A percentile compares a stretch with the other conserved stretches of the same genome.
Evolutionary conservation across 2,888 invertebrate genomes (phyloP).

Genomic region (Pachydiplax longipennis): DNA sequence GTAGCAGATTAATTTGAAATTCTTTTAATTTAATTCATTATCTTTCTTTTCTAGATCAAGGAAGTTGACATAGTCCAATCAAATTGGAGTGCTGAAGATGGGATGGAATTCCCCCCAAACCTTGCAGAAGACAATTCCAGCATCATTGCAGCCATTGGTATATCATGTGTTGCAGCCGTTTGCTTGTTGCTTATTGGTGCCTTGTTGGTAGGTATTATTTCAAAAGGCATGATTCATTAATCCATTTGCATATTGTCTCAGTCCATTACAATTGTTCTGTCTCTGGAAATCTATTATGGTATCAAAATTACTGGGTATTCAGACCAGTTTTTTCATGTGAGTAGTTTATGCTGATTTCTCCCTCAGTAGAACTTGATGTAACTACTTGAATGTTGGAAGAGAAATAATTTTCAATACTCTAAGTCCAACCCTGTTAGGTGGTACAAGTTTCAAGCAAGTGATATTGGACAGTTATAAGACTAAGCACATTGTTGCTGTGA

Average conservation of each 20-base stretch:
- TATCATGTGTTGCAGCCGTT: slow-evolving; percentile 80
- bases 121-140: slow-evolving; percentile 57
- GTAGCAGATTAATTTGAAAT: no score
- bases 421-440: no score
- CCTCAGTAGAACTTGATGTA: no score
- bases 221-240: neutral
- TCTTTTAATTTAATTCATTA: neutral
- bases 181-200: slow-evolving; percentile 80
- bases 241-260: neutral
- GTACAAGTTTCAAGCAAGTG: no score
- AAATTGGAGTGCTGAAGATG: slow-evolving; percentile 47
- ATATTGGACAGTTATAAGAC: no score
- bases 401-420: no score
- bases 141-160: slow-evolving; percentile 81
- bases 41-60: slow-evolving; percentile 48
- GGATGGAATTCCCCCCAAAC: slow-evolving; percentile 45
- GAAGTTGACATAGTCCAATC: slow-evolving; percentile 52
- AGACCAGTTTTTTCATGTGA: no score
- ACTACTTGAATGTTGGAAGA: no score
- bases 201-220: slow-evolving; percentile 69
- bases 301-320: neutral
- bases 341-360: no score
- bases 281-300: no score
- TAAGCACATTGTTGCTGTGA: no score
- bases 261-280: no score